Conservation (phyloP, 1,140 invertebrate species). For the Pseudachorutes palmiensis region DNA sequence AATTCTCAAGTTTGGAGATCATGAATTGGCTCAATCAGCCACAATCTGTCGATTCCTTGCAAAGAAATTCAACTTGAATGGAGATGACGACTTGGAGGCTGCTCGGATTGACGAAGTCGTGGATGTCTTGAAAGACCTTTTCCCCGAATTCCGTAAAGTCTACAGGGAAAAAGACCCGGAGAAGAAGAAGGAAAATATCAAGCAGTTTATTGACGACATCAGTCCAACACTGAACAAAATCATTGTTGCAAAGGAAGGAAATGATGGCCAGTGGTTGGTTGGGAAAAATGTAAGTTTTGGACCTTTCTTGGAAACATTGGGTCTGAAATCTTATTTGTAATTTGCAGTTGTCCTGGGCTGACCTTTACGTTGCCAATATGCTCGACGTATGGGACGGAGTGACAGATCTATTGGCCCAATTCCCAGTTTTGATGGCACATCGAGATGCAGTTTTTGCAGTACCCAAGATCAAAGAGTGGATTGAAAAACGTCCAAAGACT, state of each 20-base stretch:
- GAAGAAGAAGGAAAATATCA: not conserved
- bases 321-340: not conserved
- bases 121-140: not conserved
- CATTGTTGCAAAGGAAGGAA: slow-evolving; percentile 49
- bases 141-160: not conserved
- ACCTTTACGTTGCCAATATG: slow-evolving; percentile 23
- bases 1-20: not conserved
- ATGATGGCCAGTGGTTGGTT: slow-evolving; percentile 15
- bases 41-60: slow-evolving; percentile 36
- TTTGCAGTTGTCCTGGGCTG: slow-evolving; percentile 25
- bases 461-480: slow-evolving; percentile 34
- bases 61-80: slow-evolving; percentile 44
- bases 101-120: slow-evolving; percentile 44
- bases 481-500: slow-evolving; percentile 38
- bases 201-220: slow-evolving; percentile 9
- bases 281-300: slow-evolving; percentile 10
- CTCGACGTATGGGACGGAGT: slow-evolving; percentile 15
- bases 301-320: not conserved
- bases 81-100: slow-evolving; percentile 56
- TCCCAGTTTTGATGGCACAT: slow-evolving; percentile 18
- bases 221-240: slow-evolving; percentile 50
- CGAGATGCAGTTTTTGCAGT: slow-evolving; percentile 19
- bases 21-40: not conserved
- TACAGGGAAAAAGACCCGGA: slow-evolving; percentile 5
- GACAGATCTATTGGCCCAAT: slow-evolving; percentile 16